phyloP scores from a whole-genome alignment of 2,888 invertebrate species.

The Phanerotoma sp. region DNA sequence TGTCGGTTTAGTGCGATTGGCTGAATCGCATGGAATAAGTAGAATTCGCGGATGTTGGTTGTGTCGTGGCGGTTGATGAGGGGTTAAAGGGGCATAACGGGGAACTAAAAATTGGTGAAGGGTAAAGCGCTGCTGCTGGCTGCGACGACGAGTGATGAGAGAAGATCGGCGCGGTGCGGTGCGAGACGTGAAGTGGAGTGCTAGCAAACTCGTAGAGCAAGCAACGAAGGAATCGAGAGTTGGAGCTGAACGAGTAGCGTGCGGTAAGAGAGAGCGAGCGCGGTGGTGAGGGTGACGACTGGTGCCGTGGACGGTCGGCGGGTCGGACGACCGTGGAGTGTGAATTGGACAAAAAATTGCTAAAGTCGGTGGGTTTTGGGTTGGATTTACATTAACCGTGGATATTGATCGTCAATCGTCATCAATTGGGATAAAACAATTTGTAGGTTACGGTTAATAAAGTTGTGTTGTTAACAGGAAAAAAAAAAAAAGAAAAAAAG shows the following conservation, averaged over 20 bases:
- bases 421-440: too few relatives aligned
- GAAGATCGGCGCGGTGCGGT: neutral
- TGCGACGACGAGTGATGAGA: neutral
- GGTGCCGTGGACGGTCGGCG: constrained; percentile 49
- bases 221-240: constrained; percentile 17
- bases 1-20: constrained; percentile 2
- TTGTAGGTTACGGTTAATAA: too few relatives aligned
- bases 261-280: constrained; percentile 18
- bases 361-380: constrained; percentile 27
- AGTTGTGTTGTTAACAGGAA: too few relatives aligned
- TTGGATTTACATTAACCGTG: constrained; percentile 32
- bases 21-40: neutral
- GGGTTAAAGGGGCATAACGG: neutral
- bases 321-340: constrained; percentile 35
- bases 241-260: constrained; percentile 10
- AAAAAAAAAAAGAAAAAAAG: too few relatives aligned
- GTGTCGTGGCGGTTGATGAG: neutral
- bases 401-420: too few relatives aligned
- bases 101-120: neutral
- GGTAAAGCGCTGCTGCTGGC: neutral
- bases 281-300: constrained; percentile 42
- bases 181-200: neutral
- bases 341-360: constrained; percentile 19
- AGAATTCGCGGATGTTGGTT: constrained; percentile 1
- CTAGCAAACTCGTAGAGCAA: neutral